Evolutionary conservation across 2,113 vertebrate genomes (phyloP), one percentile per base, ranked within the genome.

Genomic region (Lepidothrix coronata): DNA sequence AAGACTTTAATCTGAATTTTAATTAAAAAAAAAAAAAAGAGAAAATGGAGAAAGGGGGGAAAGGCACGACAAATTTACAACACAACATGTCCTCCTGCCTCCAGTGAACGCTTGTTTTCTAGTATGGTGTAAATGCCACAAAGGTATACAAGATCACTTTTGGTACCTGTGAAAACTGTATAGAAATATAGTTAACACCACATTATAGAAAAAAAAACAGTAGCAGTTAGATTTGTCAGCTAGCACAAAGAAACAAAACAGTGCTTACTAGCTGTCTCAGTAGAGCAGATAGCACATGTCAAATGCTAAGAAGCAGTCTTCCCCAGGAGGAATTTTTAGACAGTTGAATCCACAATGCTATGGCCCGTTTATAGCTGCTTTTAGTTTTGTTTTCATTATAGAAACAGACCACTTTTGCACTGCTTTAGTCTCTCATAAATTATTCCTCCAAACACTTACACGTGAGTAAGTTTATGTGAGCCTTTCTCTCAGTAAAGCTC

Each of bases 1-100:
- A 85, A 72, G 48, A 44, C 35, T 91, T 94, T 63, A 51, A 88
- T 83, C 59, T 90, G 91, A 92, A 79, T 92, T 94, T 91, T 82
- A 75, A 80, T 73, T 65, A 2, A n/a, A 49, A 52, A 49, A 73
- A 49, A 30, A 52, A 68, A 39, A 25, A 51, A 27, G 11, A 37
- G 41, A 85, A 43, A 65, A 58, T 76, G 25, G 21, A 57, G 27
- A 59, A 71, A 79, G 1, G 2, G 6, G 14, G 4, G 6, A 89
- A 71, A 91, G 71, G 12, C 21, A 57, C 25, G 24, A 4, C 7
- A 86, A 85, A 83, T 11, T 57, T 55, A 31, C 4, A 76, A 30
- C 19, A 43, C 6, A 73, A 22, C 5, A 51, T 51, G 23, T 82
- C 46, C 18, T 83, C 12, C 52, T 85, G 31, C 16, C n/a, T 71